Evolutionary conservation across 1,140 invertebrate genomes (phyloP).

Genomic region (Ceratina australensis): DNA sequence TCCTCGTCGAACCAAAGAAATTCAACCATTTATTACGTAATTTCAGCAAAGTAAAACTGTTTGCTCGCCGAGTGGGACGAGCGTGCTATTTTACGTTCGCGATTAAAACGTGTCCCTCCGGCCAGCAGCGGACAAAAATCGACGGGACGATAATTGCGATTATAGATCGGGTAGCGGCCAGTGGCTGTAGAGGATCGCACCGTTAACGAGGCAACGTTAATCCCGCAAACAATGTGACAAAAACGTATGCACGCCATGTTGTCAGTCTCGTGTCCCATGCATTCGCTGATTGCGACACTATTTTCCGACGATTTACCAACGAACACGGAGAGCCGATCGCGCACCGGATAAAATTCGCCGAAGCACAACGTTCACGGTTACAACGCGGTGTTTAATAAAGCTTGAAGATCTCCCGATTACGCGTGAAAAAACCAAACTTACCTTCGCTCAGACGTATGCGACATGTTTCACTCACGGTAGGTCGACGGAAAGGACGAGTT

Average conservation of each 20-base stretch:
- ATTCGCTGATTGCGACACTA: conserved; percentile 59
- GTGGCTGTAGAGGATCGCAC: not conserved
- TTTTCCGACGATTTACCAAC: conserved; percentile 33
- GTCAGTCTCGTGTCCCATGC: conserved; percentile 81
- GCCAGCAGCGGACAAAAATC: not conserved
- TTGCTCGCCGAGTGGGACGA: not conserved
- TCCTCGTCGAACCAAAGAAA: not conserved
- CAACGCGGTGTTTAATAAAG: no score
- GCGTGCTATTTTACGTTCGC: not conserved
- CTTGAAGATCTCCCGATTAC: conserved; percentile 10
- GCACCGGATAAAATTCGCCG: not conserved
- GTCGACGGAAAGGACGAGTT: conserved; percentile 85
- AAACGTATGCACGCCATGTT: conserved; percentile 85
- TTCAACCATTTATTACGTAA: conserved; percentile 56
- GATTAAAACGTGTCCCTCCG: not conserved
- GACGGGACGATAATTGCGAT: no score
- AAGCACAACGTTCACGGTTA: not conserved
- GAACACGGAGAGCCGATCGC: not conserved
- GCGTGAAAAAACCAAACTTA: conserved; percentile 79
- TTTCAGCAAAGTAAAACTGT: conserved; percentile 51
- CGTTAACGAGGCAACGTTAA: conserved; percentile 14
- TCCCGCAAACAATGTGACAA: conserved; percentile 67
- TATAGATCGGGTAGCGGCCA: not conserved
- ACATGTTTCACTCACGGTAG: conserved; percentile 87
- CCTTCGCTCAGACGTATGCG: conserved; percentile 86